Evolutionary conservation across 2,797 vertebrate species (phyloP), one percentile per base, ranked within the genome.

Genomic region (Neomorphus geoffroyi): DNA sequence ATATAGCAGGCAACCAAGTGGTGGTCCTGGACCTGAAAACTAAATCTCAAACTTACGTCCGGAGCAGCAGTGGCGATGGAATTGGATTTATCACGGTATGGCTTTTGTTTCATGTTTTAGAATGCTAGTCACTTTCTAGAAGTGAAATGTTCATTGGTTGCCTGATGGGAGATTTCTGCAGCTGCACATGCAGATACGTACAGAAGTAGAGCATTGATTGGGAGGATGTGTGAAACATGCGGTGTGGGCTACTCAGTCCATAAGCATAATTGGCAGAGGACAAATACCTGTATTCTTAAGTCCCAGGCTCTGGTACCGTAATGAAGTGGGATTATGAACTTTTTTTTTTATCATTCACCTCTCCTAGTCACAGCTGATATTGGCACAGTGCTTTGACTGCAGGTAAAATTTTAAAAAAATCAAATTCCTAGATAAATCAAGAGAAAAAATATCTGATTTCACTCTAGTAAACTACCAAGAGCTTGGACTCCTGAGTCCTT

Each of bases 1-100:
- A 98, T n/a, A 94, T 99, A 46, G 99, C 99, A 22, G 99, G 99
- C 14, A 99, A 99, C 94, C 89, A 98, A 19, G 91, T 99, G 30
- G 80, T 99, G 61, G 84, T 99, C 48, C 93, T 99, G 91, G 95
- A 99, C 46, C 30, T 99, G 78, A 96, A 69, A 95, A 98, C 97
- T 48, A 98, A 97, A 88, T 90, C 98, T 86, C 99, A 99, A 94
- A 96, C 27, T 39, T 98, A 98, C 39, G 69, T 99, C 73, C 98
- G 98, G 74, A 99, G 98, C 94, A 98, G 97, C 97, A 75, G 98
- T 23, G 96, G 97, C 6, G 97, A 98, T 65, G 99, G 99, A 80
- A 98, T 99, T 50, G 99, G 99, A 22, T 96, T 98, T 81, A 97
- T 99, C 43, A 97, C 96, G 90, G 99, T 99, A 98, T 56, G 88